A percentile compares a stretch with the other conserved stretches of the same genome.
Conservation (phyloP, 23 tunicate genomes). For the Oikopleura dioica region DNA sequence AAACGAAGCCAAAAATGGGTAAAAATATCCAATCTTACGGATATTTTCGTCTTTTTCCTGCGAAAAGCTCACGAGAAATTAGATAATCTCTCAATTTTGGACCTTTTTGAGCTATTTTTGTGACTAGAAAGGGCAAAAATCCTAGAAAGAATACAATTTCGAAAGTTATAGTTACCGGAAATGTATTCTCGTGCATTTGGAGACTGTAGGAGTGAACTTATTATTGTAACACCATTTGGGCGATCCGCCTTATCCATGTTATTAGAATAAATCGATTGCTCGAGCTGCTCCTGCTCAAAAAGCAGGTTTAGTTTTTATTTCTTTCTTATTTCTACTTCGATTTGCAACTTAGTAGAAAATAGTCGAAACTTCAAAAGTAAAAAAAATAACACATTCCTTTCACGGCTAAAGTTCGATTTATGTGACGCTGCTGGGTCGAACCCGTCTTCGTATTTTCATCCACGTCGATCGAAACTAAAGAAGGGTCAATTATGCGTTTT, state of each 20-base stretch:
- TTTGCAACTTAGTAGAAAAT: neutral
- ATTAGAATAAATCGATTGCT: neutral
- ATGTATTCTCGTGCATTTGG: neutral
- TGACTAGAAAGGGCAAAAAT: too few species aligned
- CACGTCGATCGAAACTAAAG: too few species aligned
- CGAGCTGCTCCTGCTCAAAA: neutral
- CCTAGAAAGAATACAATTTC: too few species aligned
- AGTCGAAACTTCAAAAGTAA: too few species aligned
- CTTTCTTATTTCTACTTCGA: neutral
- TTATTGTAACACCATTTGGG: slow-evolving; percentile 13
- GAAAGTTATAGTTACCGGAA: too few species aligned
- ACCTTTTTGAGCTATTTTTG: too few species aligned
- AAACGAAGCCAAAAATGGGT: too few species aligned
- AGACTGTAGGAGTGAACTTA: neutral
- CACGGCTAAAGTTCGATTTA: neutral
- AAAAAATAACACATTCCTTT: neutral
- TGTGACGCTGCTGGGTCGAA: neutral
- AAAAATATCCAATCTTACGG: too few species aligned
- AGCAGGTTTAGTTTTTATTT: neutral
- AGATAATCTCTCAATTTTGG: too few species aligned
- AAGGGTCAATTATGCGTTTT: too few species aligned
- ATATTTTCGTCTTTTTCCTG: too few species aligned
- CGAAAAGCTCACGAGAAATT: too few species aligned
- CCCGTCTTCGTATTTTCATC: neutral
- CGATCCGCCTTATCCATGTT: neutral